These are phyloP conservation scores for Drosophila saltans DNA, from an alignment of 1,140 invertebrate genomes.

Conservation along the genomic window DNA sequence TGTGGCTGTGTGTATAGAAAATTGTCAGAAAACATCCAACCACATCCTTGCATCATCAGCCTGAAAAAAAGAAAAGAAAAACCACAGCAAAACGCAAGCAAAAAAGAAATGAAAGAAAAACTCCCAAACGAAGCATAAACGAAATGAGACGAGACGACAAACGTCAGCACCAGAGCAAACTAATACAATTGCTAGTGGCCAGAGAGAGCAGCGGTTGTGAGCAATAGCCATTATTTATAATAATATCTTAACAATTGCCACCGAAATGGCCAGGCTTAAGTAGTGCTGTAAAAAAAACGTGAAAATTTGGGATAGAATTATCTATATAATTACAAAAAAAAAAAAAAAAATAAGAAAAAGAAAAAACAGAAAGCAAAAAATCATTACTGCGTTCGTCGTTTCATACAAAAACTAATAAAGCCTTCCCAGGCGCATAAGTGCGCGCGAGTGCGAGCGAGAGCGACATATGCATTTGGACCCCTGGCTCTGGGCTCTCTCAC, in stretches of 20 bases:
- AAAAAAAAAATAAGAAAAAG: slow-evolving; percentile 4
- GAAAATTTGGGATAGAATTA: slow-evolving; percentile 56
- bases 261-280: slow-evolving; percentile 5
- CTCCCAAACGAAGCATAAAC: slow-evolving; percentile 49
- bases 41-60: slow-evolving; percentile 74
- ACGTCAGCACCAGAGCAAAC: slow-evolving; percentile 53
- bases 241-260: slow-evolving; percentile 47
- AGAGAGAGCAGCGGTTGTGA: slow-evolving; percentile 25
- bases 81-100: slow-evolving; percentile 51
- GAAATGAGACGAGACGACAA: slow-evolving; percentile 47
- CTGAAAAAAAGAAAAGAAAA: slow-evolving; percentile 50
- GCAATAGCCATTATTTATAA: slow-evolving; percentile 51
- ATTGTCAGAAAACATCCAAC: slow-evolving; percentile 50
- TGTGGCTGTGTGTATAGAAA: slow-evolving; percentile 58
- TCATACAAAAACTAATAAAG: slow-evolving; percentile 71
- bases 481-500: slow-evolving; percentile 27
- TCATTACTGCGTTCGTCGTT: slow-evolving; percentile 65
- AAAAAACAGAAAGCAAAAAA: slow-evolving; percentile 36
- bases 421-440: slow-evolving; percentile 50
- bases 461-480: slow-evolving; percentile 36
- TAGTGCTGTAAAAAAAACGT: slow-evolving; percentile 38
- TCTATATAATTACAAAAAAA: slow-evolving; percentile 51
- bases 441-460: slow-evolving; percentile 55
- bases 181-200: slow-evolving; percentile 22
- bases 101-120: slow-evolving; percentile 40